Conservation (phyloP, 1,140 invertebrate species). For the Ips typographus region DNA sequence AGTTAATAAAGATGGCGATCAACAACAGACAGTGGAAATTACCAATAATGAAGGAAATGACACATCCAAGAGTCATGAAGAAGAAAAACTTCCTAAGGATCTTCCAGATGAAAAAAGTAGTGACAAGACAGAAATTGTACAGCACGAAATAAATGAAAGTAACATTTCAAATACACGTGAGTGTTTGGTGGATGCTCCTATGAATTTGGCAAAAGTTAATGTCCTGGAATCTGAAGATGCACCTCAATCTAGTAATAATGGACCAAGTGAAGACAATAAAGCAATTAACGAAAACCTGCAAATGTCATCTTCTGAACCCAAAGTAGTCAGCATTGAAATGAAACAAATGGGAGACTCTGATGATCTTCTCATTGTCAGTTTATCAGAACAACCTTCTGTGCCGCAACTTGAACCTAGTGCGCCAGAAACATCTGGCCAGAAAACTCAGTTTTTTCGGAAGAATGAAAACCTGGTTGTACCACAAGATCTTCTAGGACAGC, state of each 20-base stretch:
- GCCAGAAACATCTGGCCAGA: not conserved
- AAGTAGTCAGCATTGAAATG: slow-evolving; percentile 16
- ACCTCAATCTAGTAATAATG: not conserved
- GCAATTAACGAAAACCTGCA: too few relatives aligned
- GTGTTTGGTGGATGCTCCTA: too few relatives aligned
- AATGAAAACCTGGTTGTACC: slow-evolving; percentile 17
- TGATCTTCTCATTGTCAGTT: slow-evolving; percentile 14
- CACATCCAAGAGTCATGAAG: too few relatives aligned
- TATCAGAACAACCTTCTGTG: slow-evolving; percentile 2
- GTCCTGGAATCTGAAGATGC: not conserved
- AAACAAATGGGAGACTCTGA: slow-evolving; percentile 7
- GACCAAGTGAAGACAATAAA: slow-evolving; percentile 1
- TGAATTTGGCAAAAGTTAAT: too few relatives aligned
- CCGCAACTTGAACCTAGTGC: not conserved
- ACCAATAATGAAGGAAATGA: too few relatives aligned
- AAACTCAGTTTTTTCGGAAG: slow-evolving; percentile 26
- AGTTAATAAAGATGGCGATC: too few relatives aligned
- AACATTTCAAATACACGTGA: too few relatives aligned
- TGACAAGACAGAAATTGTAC: too few relatives aligned
- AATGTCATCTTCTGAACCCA: not conserved
- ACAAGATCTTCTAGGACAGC: too few relatives aligned
- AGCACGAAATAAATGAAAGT: too few relatives aligned
- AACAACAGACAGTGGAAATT: too few relatives aligned
- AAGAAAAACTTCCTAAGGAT: not conserved
- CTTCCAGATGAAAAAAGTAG: too few relatives aligned